A percentile compares a stretch with the other conserved stretches of the same genome.
These are phyloP conservation scores for Aplochiton taeniatus DNA, from an alignment of 2,797 vertebrate species.

Conservation along the genomic window DNA sequence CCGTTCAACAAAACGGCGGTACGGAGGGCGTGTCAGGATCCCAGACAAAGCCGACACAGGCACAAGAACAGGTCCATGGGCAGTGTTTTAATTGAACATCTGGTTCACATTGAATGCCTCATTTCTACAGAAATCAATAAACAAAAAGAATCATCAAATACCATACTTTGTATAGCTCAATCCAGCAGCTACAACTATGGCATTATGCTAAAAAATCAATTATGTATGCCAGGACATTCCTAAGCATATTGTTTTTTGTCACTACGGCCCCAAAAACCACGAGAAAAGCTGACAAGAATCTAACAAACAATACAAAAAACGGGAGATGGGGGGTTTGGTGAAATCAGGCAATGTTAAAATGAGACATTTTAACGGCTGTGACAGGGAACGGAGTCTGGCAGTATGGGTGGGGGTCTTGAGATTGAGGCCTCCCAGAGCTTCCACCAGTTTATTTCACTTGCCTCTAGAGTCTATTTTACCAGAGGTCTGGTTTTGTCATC, in stretches of 20 bases:
- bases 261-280: conserved; percentile 35
- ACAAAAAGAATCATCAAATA: too few species aligned
- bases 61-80: conserved; percentile 36
- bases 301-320: conserved; percentile 25
- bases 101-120: conserved; percentile 25
- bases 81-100: conserved; percentile 57
- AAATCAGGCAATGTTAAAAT: conserved; percentile 32
- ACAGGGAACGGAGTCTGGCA: conserved; percentile 48
- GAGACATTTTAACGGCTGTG: conserved; percentile 16
- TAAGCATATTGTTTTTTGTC: conserved; percentile 36
- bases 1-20: background rate
- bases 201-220: conserved; percentile 16
- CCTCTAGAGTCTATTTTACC: conserved; percentile 81
- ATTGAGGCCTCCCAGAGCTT: conserved; percentile 29
- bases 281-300: conserved; percentile 35
- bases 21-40: background rate
- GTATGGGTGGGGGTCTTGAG: conserved; percentile 43
- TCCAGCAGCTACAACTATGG: conserved; percentile 26
- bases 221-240: conserved; percentile 26
- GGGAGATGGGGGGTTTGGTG: background rate
- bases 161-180: conserved; percentile 33
- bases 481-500: conserved; percentile 95
- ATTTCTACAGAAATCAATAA: conserved; percentile 29
- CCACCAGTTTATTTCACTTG: conserved; percentile 22
- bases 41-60: conserved; percentile 3